These are phyloP conservation scores for Drosophila serrata DNA, from an alignment of 1,140 invertebrate species.

Conservation along the genomic window DNA sequence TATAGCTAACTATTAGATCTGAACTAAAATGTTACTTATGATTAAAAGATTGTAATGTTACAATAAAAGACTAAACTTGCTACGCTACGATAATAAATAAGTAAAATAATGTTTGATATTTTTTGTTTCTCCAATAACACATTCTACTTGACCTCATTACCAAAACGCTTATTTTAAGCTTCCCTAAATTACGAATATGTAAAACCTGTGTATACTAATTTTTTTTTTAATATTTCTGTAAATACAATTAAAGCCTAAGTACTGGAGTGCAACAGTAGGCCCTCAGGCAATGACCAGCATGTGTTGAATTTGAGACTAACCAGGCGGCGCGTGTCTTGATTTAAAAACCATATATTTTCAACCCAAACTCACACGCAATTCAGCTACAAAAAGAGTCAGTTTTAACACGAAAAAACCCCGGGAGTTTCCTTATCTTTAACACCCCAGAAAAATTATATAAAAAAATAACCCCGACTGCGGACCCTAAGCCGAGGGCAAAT, in stretches of 20 bases:
- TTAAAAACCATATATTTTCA: constrained; percentile 65
- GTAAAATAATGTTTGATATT: neutral
- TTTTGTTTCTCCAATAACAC: neutral
- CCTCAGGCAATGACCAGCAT: constrained; percentile 34
- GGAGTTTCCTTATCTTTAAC: constrained; percentile 49
- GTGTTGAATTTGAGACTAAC: constrained; percentile 10
- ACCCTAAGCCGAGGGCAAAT: constrained; percentile 60
- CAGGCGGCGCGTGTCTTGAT: constrained; percentile 65
- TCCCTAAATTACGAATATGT: neutral
- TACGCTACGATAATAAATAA: too few relatives aligned
- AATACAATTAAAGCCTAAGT: neutral
- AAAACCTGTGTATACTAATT: neutral
- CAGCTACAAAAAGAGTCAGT: constrained; percentile 36
- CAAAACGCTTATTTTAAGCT: too few relatives aligned
- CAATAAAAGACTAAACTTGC: too few relatives aligned
- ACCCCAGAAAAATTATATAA: constrained; percentile 36
- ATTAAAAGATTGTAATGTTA: too few relatives aligned
- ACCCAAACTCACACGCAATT: constrained; percentile 29
- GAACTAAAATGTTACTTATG: too few relatives aligned
- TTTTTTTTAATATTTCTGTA: neutral
- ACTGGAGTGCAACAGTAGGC: neutral
- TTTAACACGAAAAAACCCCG: constrained; percentile 46
- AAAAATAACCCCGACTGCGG: constrained; percentile 46
- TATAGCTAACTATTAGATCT: too few relatives aligned
- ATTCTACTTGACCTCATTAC: too few relatives aligned